Percentiles rank a stretch among this genome's conserved stretches.
Evolutionary conservation across 2,888 invertebrate genomes (phyloP).

Genomic region (Lasioglossum villosulum): DNA sequence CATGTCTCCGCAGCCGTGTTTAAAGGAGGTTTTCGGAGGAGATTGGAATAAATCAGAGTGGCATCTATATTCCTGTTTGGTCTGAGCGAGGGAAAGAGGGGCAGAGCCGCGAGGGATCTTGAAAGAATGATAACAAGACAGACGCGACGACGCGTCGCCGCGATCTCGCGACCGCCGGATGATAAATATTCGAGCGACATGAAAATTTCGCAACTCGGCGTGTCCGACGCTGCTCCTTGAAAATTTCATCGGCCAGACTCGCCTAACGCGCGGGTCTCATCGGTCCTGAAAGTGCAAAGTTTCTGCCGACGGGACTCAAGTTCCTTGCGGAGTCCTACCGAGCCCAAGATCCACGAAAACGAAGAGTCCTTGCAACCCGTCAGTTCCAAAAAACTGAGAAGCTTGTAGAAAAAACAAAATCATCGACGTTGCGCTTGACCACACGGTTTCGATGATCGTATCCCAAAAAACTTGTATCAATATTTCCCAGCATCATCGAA

Average conservation of each 20-base stretch:
- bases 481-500: background rate
- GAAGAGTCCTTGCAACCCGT: background rate
- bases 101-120: background rate
- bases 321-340: constrained; percentile 46
- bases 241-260: constrained; percentile 24
- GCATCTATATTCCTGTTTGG: background rate
- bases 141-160: constrained; percentile 14
- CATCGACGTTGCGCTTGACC: background rate
- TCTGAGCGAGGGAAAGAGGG: background rate
- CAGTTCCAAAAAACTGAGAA: background rate
- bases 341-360: background rate
- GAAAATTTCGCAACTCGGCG: constrained; percentile 26
- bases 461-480: background rate
- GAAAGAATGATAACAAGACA: constrained; percentile 14
- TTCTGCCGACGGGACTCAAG: constrained; percentile 53
- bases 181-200: constrained; percentile 24
- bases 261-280: constrained; percentile 30
- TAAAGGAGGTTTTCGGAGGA: background rate
- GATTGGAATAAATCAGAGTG: background rate
- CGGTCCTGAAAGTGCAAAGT: constrained; percentile 56
- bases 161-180: constrained; percentile 5
- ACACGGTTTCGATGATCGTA: background rate
- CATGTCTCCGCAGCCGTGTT: background rate
- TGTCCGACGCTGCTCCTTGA: background rate
- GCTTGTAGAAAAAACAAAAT: background rate